Conservation (phyloP, 2,797 vertebrate genomes). For the Bovichtus diacanthus region DNA sequence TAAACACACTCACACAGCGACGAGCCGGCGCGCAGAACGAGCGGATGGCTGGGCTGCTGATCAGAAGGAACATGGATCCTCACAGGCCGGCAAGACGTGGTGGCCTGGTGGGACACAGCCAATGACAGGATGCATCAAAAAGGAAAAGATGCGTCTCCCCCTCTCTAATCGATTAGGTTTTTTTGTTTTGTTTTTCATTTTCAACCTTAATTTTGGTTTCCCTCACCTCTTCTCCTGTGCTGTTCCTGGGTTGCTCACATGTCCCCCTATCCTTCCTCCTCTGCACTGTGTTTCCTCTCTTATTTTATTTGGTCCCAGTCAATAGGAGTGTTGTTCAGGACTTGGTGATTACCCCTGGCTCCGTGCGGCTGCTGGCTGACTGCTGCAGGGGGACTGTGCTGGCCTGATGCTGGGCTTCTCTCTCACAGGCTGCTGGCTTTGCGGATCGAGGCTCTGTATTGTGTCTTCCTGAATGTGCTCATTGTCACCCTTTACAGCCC, state of each 20-base stretch:
- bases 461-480: constrained; percentile 83
- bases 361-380: constrained; percentile 56
- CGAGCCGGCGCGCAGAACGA: constrained; percentile 61
- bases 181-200: not conserved
- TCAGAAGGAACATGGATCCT: constrained; percentile 65
- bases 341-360: constrained; percentile 70
- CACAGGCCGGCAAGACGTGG: constrained; percentile 65
- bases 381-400: constrained; percentile 58
- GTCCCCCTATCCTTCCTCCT: constrained; percentile 26
- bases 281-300: constrained; percentile 53
- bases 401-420: constrained; percentile 67
- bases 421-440: constrained; percentile 60
- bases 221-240: constrained; percentile 24
- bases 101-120: constrained; percentile 56
- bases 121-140: constrained; percentile 52
- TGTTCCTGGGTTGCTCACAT: constrained; percentile 7
- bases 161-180: constrained; percentile 6
- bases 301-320: constrained; percentile 62
- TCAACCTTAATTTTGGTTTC: too few species aligned
- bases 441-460: constrained; percentile 70
- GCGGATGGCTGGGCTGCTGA: constrained; percentile 66
- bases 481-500: constrained; percentile 81
- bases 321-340: constrained; percentile 72
- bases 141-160: constrained; percentile 21
- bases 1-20: constrained; percentile 77